Percentiles rank a stretch among this genome's conserved stretches.
Evolutionary conservation across 1,140 invertebrate genomes (phyloP).

Genomic region (Chrysoperla carnea): DNA sequence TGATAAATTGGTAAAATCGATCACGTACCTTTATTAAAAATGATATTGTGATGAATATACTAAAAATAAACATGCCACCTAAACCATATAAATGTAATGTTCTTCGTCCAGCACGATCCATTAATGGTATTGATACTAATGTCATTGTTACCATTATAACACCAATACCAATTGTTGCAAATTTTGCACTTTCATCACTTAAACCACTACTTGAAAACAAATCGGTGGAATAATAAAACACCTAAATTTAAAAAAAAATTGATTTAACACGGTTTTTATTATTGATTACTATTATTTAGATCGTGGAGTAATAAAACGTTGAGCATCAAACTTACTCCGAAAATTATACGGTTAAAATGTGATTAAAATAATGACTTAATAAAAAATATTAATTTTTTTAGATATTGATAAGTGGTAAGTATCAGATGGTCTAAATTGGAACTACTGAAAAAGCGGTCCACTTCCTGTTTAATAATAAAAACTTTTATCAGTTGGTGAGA

Average conservation of each 20-base stretch:
- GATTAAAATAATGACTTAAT: too few relatives aligned
- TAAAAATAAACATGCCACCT: conserved; percentile 94
- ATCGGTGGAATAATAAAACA: conserved; percentile 92
- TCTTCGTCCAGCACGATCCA: conserved; percentile 84
- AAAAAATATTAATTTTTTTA: too few relatives aligned
- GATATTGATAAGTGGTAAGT: too few relatives aligned
- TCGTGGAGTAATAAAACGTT: too few relatives aligned
- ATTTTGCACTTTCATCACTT: conserved; percentile 66
- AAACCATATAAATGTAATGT: conserved; percentile 91
- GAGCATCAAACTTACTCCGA: too few relatives aligned
- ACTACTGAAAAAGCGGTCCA: too few relatives aligned
- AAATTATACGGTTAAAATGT: too few relatives aligned
- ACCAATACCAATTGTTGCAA: conserved; percentile 92
- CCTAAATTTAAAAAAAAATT: conserved; percentile 33
- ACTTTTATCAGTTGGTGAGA: too few relatives aligned
- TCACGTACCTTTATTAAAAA: conserved; percentile 21
- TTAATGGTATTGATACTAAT: conserved; percentile 85
- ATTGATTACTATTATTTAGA: too few relatives aligned
- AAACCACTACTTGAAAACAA: conserved; percentile 82
- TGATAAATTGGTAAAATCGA: neutral
- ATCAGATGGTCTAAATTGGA: too few relatives aligned
- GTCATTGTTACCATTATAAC: conserved; percentile 95
- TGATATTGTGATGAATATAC: conserved; percentile 86
- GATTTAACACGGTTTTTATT: neutral
- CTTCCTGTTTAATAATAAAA: too few relatives aligned